These are phyloP conservation scores for Adelphocoris suturalis DNA, from an alignment of 2,888 invertebrate genomes.

Conservation along the genomic window DNA sequence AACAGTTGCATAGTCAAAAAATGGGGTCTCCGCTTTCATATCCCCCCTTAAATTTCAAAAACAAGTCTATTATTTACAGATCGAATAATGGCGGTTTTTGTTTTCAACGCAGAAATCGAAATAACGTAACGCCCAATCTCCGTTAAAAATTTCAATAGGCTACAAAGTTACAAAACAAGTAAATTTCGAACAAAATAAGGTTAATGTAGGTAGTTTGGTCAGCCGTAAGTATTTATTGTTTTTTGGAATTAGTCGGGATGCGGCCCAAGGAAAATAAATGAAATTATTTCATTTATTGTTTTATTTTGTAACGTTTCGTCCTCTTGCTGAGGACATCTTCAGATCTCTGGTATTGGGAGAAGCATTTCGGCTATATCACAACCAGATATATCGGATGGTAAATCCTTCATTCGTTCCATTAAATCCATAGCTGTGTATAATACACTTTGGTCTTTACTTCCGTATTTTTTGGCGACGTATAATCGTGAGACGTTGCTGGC, in stretches of 20 bases:
- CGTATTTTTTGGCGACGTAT: too few relatives aligned
- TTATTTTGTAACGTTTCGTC: too few relatives aligned
- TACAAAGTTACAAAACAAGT: too few relatives aligned
- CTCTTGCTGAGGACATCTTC: too few relatives aligned
- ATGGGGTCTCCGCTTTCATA: too few relatives aligned
- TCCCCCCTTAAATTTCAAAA: background rate
- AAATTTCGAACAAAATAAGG: too few relatives aligned
- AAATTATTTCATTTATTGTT: too few relatives aligned
- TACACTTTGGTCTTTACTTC: background rate
- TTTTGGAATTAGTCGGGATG: too few relatives aligned
- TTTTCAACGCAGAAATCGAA: background rate
- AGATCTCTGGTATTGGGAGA: background rate
- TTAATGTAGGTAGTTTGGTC: too few relatives aligned
- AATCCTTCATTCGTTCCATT: constrained; percentile 1
- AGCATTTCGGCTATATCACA: constrained; percentile 18
- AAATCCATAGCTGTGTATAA: background rate
- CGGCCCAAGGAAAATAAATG: too few relatives aligned
- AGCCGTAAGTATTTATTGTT: too few relatives aligned
- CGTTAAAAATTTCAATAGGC: background rate
- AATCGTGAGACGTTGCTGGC: too few relatives aligned
- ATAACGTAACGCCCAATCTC: background rate
- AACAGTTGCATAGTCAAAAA: constrained; percentile 49
- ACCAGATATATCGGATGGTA: background rate
- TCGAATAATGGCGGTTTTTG: background rate
- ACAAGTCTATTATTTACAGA: constrained; percentile 46